Evolutionary conservation across 2,888 invertebrate genomes (phyloP).

Genomic region (Dioctria linearis): DNA sequence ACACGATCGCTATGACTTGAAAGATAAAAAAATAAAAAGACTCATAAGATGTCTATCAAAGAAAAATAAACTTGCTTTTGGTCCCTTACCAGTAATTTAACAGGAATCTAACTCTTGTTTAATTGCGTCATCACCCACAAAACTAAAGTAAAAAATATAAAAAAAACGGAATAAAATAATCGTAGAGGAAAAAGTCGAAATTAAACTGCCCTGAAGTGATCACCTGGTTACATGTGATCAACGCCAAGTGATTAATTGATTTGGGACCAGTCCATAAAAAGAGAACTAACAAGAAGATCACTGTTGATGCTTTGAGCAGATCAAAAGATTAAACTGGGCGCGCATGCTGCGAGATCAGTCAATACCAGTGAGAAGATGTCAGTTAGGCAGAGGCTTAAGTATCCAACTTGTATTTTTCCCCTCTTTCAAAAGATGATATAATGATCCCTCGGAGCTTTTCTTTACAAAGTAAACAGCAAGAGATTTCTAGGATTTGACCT

Average conservation of each 20-base stretch:
- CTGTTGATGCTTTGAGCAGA: conserved; percentile 38
- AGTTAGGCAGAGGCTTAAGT: conserved; percentile 2
- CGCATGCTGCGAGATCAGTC: conserved; percentile 42
- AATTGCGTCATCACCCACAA: conserved; percentile 44
- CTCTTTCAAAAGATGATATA: not conserved
- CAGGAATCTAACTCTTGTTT: conserved; percentile 34
- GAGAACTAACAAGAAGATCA: conserved; percentile 20
- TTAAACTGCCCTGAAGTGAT: conserved; percentile 11
- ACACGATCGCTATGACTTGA: conserved; percentile 40
- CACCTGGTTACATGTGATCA: conserved; percentile 40
- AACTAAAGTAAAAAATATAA: not conserved
- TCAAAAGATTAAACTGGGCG: conserved; percentile 44
- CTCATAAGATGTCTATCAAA: conserved; percentile 31
- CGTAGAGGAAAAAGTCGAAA: not conserved
- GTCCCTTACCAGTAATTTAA: conserved; percentile 33
- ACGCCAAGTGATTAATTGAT: conserved; percentile 51
- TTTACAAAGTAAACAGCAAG: not conserved
- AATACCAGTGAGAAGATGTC: conserved; percentile 12
- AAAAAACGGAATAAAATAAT: conserved; percentile 1
- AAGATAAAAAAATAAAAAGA: conserved; percentile 12
- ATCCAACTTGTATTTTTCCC: not conserved
- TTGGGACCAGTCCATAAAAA: conserved; percentile 34
- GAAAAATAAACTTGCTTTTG: conserved; percentile 17
- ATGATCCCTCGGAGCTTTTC: not conserved
- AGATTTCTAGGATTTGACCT: conserved; percentile 17